Base-by-base conservation (phyloP, 2,113 vertebrate species). In the Tiliqua scincoides region DNA sequence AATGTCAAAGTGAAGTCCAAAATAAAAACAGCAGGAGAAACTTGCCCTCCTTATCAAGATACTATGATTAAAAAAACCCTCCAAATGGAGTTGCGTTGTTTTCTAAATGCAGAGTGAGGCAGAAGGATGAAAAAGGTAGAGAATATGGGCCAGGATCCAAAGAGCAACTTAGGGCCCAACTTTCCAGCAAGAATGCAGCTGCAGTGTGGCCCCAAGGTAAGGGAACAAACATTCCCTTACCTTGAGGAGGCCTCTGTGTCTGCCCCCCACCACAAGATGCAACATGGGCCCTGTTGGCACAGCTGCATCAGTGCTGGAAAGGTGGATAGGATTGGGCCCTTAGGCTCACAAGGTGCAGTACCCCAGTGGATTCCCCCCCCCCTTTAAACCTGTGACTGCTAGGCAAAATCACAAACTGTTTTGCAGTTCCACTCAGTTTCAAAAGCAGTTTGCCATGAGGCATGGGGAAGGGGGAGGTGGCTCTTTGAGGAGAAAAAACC, bases 21-120 rank as follows among this genome's bases (percentile, higher is more conserved):
- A 68, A 83, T 75, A 87, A 68, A 79, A 94, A 83, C 84, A 73
- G 74, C 12, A 79, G 40, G 62, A 0, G 82, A 82, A 15, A 0
- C 30, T 43, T 79, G 15, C 6, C 27, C 9, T 35, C 4, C 27
- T 12, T 70, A 43, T 52, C 11, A 72, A 85, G 15, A 43, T 72
- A 63, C 1, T 48, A 30, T 65, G 20, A 35, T 35, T n/a, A n/a
- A n/a, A 70, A 32, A 20, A 20, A 48, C 21, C 21, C 17, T 59
- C n/a, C 57, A 48, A 43, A 67, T 7, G 32, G 40, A 6, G n/a
- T 78, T 85, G 37, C 23, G 18, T 63, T 32, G 62, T 65, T 75
- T 40, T 90, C 37, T 74, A 79, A 43, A 78, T 73, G 59, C 43
- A 32, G 74, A 61, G 17, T 48, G 59, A 11, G 62, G 37, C 68